Conservation (phyloP, 2,888 invertebrate species). For the Carpatolechia fugitivella region DNA sequence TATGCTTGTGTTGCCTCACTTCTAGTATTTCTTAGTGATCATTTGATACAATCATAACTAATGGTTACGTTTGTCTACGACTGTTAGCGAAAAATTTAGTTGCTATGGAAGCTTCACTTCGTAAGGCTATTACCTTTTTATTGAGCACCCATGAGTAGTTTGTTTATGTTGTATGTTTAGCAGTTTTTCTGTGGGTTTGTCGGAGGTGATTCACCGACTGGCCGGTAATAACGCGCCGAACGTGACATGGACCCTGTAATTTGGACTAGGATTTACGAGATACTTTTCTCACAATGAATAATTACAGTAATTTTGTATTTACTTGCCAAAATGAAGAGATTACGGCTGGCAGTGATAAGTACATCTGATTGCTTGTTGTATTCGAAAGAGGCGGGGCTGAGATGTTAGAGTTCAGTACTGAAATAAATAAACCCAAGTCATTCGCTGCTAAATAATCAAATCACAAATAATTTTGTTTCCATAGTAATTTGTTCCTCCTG, state of each 20-base stretch:
- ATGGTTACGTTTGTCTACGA: background rate
- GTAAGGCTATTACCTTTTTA: constrained; percentile 10
- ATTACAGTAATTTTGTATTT: constrained; percentile 63
- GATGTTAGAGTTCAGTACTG: background rate
- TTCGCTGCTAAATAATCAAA: too few species aligned
- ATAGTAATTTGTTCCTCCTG: too few species aligned
- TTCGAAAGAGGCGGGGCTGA: background rate
- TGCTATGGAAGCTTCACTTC: background rate
- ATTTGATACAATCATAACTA: background rate
- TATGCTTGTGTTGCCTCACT: too few species aligned
- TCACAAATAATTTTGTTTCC: too few species aligned
- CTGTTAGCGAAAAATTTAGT: background rate
- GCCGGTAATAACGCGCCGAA: constrained; percentile 49
- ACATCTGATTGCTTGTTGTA: constrained; percentile 7
- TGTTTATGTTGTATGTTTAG: constrained; percentile 11
- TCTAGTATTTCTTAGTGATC: too few species aligned
- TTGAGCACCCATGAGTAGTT: background rate
- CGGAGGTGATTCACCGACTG: constrained; percentile 45
- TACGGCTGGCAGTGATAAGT: constrained; percentile 41
- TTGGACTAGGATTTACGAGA: constrained; percentile 64
- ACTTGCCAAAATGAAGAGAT: constrained; percentile 65
- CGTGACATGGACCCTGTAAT: constrained; percentile 62
- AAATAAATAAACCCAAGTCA: background rate
- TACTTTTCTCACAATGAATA: constrained; percentile 52
- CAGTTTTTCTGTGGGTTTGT: constrained; percentile 14